Percentiles rank a stretch among this genome's conserved stretches.
Conservation (phyloP, 2,797 vertebrate genomes). For the Rallus crepitans region DNA sequence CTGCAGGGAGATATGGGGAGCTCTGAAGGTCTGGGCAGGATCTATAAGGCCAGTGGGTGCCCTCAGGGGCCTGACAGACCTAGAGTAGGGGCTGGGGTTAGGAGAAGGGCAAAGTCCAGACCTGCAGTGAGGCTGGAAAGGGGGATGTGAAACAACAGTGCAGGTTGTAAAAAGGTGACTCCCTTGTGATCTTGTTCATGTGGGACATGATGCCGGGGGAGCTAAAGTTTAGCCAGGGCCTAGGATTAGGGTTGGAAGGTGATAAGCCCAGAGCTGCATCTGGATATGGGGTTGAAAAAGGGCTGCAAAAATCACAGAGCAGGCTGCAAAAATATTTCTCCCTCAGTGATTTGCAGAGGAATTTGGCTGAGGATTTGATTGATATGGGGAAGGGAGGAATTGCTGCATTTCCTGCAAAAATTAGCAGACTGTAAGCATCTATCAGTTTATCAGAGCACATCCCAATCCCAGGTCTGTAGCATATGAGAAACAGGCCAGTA, state of each 20-base stretch:
- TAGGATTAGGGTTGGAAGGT: not conserved
- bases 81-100: not conserved
- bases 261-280: not conserved
- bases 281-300: not conserved
- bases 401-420: not conserved
- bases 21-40: not conserved
- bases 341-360: not conserved
- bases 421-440: not conserved
- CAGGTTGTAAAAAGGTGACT: not conserved
- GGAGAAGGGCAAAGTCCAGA: not conserved
- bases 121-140: not conserved
- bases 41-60: not conserved
- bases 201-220: rapidly evolving
- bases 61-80: not conserved
- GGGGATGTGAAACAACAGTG: not conserved
- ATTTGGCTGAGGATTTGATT: not conserved
- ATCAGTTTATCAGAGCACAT: not conserved
- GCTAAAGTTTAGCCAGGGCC: not conserved
- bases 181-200: not conserved
- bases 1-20: not conserved
- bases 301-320: not conserved
- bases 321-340: not conserved
- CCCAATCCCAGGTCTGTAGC: not conserved
- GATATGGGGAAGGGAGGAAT: not conserved
- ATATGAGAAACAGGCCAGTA: not conserved